phyloP scores from a whole-genome alignment of 2,113 vertebrate species.

The Rhinoptilus africanus region DNA sequence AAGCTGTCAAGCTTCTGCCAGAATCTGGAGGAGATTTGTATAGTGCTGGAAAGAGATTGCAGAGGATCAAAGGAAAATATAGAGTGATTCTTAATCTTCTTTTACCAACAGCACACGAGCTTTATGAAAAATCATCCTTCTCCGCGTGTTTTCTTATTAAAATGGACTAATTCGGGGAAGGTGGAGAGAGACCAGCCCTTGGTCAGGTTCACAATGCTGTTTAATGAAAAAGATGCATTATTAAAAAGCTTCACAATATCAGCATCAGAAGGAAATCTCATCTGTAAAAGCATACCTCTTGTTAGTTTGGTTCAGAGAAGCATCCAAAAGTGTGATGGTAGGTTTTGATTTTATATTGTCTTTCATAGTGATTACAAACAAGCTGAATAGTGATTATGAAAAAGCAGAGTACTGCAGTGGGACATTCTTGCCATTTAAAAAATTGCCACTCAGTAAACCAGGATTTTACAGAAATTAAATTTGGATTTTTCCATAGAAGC shows the following conservation, averaged over 20 bases:
- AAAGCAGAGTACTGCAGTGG: not conserved
- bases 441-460: not conserved
- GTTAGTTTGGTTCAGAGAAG: not conserved
- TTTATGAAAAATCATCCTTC: not conserved
- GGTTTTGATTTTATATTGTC: not conserved
- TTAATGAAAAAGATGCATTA: not conserved
- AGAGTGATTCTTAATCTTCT: slow-evolving; percentile 1
- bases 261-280: not conserved
- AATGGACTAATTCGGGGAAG: not conserved
- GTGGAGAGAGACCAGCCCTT: not conserved
- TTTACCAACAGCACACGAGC: not conserved
- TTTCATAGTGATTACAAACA: not conserved
- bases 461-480: not conserved
- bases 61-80: not conserved
- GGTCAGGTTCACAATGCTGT: not conserved
- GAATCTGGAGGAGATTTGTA: not conserved
- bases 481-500: not conserved
- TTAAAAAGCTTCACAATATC: not conserved
- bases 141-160: not conserved
- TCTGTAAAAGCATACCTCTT: not conserved
- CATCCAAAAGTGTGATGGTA: not conserved
- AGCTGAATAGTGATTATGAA: not conserved
- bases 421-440: not conserved
- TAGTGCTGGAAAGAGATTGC: not conserved
- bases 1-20: not conserved